Evolutionary conservation across 1,140 invertebrate genomes (phyloP).

Genomic region (Drosophila hydei): DNA sequence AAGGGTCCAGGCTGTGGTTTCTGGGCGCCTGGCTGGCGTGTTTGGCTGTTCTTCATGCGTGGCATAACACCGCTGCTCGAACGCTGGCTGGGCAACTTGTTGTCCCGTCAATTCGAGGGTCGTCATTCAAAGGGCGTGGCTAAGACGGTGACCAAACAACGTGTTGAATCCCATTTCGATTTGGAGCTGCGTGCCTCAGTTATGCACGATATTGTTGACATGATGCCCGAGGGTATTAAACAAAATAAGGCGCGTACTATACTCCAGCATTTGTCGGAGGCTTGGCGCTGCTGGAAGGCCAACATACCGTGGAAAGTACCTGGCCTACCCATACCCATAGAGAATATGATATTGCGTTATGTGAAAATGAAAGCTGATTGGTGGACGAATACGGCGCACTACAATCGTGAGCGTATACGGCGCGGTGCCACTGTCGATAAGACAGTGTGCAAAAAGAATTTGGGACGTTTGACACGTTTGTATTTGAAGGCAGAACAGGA

Average conservation of each 20-base stretch:
- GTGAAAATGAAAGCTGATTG: constrained; percentile 99
- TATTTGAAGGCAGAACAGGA: constrained; percentile 99
- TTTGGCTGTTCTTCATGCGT: constrained; percentile 99
- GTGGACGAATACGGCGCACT: constrained; percentile 99
- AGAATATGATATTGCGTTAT: constrained; percentile 99
- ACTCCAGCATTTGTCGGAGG: constrained; percentile 99
- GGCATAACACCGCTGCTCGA: constrained; percentile 99
- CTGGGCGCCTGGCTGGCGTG: constrained; percentile 99
- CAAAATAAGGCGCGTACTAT: constrained; percentile 99
- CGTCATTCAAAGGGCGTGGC: constrained; percentile 99
- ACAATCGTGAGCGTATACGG: constrained; percentile 98
- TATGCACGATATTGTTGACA: constrained; percentile 99
- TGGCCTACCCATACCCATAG: constrained; percentile 98
- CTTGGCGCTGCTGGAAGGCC: constrained; percentile 99
- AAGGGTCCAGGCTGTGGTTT: constrained; percentile 99
- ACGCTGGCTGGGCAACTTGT: constrained; percentile 98
- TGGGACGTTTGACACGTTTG: constrained; percentile 97
- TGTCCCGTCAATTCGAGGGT: constrained; percentile 99
- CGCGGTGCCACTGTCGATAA: constrained; percentile 98
- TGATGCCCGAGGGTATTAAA: constrained; percentile 99
- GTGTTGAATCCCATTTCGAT: constrained; percentile 99
- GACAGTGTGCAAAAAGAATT: constrained; percentile 99
- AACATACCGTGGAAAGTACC: constrained; percentile 99
- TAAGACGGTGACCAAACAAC: constrained; percentile 99
- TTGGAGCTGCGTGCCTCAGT: constrained; percentile 98